These are phyloP conservation scores for Vannuccia rotundouncinata DNA, from an alignment of 2,888 invertebrate genomes.

Conservation along the genomic window DNA sequence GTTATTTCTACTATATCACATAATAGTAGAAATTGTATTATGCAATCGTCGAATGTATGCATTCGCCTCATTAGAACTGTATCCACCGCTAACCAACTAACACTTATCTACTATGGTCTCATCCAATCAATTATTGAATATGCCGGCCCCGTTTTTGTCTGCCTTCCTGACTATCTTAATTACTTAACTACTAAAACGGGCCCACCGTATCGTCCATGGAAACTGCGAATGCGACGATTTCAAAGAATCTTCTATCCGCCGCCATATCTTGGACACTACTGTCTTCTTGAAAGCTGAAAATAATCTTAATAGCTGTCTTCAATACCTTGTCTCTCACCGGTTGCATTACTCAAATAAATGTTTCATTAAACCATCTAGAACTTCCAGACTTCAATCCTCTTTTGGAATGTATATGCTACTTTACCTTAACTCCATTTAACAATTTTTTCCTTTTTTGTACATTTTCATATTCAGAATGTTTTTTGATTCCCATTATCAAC, in stretches of 20 bases:
- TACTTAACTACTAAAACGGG: conserved; percentile 4
- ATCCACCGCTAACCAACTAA: neutral
- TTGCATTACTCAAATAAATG: conserved; percentile 11
- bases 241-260: conserved; percentile 6
- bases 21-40: neutral
- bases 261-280: neutral
- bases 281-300: conserved; percentile 5
- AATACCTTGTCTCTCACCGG: conserved; percentile 10
- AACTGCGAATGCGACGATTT: conserved; percentile 16
- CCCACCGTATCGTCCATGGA: neutral
- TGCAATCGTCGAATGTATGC: neutral
- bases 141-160: neutral
- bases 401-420: neutral
- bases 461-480: too few species aligned
- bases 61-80: neutral
- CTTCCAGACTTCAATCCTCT: conserved; percentile 16
- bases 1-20: neutral
- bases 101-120: conserved; percentile 6
- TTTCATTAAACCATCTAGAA: conserved; percentile 23
- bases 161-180: conserved; percentile 21
- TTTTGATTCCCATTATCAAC: too few species aligned
- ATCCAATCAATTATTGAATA: neutral
- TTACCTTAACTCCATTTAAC: neutral
- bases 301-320: conserved; percentile 6
- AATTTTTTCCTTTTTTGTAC: neutral